These are phyloP conservation scores for Lysiphlebus fabarum DNA, from an alignment of 1,140 invertebrate species.

Conservation along the genomic window DNA sequence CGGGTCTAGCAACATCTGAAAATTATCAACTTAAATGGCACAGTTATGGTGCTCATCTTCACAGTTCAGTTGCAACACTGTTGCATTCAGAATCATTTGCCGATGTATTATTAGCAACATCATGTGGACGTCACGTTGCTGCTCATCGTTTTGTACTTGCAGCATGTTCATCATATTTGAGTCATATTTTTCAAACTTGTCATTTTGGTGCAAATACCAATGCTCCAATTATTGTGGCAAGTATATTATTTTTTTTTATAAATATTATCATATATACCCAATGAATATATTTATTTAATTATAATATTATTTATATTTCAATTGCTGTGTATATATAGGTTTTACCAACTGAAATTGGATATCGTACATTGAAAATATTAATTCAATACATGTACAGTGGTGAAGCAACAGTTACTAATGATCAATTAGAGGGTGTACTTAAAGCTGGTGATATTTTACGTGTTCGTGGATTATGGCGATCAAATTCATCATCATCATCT, in stretches of 20 bases:
- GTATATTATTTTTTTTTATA: conserved; percentile 19
- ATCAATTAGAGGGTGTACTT: conserved; percentile 73
- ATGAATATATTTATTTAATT: no score
- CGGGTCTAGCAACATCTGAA: conserved; percentile 60
- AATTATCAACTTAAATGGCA: conserved; percentile 86
- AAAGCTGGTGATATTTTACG: conserved; percentile 76
- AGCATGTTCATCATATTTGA: conserved; percentile 67
- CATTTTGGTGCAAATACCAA: conserved; percentile 54
- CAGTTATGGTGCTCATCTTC: conserved; percentile 74
- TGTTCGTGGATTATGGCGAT: conserved; percentile 68
- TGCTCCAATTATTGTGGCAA: conserved; percentile 51
- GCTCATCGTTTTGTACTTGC: conserved; percentile 84
- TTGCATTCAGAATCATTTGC: conserved; percentile 77
- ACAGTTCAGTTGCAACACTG: conserved; percentile 74
- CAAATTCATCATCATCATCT: conserved; percentile 32
- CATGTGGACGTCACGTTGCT: conserved; percentile 75
- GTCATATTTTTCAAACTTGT: conserved; percentile 56
- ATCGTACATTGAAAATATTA: conserved; percentile 73
- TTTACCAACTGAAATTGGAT: conserved; percentile 75
- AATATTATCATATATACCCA: neutral
- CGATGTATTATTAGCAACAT: conserved; percentile 78
- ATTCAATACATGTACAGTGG: conserved; percentile 86
- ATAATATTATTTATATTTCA: no score
- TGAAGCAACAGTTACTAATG: conserved; percentile 80
- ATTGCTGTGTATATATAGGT: conserved; percentile 60